A percentile compares a stretch with the other conserved stretches of the same genome.
Evolutionary conservation across 2,888 invertebrate species (phyloP).

Genomic region (Parnassius smintheus): DNA sequence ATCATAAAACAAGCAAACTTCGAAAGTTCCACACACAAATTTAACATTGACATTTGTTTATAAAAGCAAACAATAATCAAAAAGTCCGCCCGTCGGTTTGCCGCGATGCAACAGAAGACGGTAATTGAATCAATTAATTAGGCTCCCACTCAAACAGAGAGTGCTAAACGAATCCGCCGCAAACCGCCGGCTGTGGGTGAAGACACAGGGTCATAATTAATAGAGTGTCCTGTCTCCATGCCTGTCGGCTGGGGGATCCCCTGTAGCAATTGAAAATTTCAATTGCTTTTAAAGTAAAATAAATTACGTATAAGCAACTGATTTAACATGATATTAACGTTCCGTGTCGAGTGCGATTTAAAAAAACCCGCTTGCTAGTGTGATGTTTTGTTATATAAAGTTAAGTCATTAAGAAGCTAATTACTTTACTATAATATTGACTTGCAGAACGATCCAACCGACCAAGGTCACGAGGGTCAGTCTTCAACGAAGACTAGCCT

Average conservation of each 20-base stretch:
- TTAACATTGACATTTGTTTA: constrained; percentile 18
- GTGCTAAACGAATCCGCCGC: constrained; percentile 29
- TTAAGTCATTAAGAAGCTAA: too few relatives aligned
- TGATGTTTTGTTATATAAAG: too few relatives aligned
- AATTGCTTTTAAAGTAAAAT: constrained; percentile 17
- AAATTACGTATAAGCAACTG: constrained; percentile 9
- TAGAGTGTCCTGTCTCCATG: constrained; percentile 25
- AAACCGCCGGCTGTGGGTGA: constrained; percentile 22
- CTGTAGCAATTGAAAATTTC: constrained; percentile 11
- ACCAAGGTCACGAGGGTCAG: too few relatives aligned
- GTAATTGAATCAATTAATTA: constrained; percentile 46
- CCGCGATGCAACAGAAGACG: constrained; percentile 29
- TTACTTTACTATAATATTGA: too few relatives aligned
- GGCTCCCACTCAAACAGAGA: constrained; percentile 28
- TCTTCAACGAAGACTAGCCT: too few relatives aligned
- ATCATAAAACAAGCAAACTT: background rate
- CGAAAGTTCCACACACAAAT: constrained; percentile 12
- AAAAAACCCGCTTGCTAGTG: background rate
- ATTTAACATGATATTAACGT: constrained; percentile 4
- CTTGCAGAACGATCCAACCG: too few relatives aligned
- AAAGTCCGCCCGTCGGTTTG: constrained; percentile 22
- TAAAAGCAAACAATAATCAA: constrained; percentile 26
- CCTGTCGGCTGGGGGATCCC: constrained; percentile 12
- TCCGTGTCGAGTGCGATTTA: background rate
- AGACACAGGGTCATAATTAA: constrained; percentile 29